Base-by-base conservation (phyloP, 2,797 vertebrate genomes). In the Rhinatrema bivittatum region DNA sequence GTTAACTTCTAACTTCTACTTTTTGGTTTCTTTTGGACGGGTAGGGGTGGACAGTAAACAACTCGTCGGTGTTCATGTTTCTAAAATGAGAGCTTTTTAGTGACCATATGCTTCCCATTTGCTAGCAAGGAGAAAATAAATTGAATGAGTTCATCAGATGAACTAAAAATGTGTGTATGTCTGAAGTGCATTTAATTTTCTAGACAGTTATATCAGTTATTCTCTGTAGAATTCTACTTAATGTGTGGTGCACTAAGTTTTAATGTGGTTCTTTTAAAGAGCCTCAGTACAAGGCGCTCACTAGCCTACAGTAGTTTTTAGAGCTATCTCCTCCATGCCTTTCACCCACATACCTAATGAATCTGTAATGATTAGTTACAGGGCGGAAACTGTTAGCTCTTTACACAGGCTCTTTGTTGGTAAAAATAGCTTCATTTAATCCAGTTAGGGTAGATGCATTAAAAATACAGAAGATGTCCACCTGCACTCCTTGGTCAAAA, bases 401-500 rank as follows among this genome's bases (percentile, higher is more conserved):
- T 65, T 61, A 44, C 50, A 34, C 32, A 34, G 28, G 47, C 10
- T 17, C 29, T 61, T 22, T 39, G 4, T 36, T 32, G 32, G 40
- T 39, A 46, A 63, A 53, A 54, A 28, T 34, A 46, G 26, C 5
- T 25, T 28, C 2, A 41, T 54, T 39, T 10, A 15, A 56, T 39
- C 39, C 50, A 22, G 5, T n/a, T n/a, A n/a, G n/a, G n/a, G n/a
- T 31, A 39, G 12, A 6, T 21, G 9, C 6, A n/a, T 23, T 13
- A 12, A 32, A 56, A 61, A 42, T 4, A 5, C 16, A 20, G 6
- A n/a, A n/a, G n/a, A n/a, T n/a, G n/a, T n/a, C n/a, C n/a, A n/a
- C n/a, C n/a, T n/a, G n/a, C n/a, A n/a, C n/a, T n/a, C n/a, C n/a
- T n/a, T n/a, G n/a, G n/a, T n/a, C n/a, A n/a, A n/a, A n/a, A n/a